Percentiles rank a stretch among this genome's conserved stretches.
Evolutionary conservation across 1,140 invertebrate genomes (phyloP).

Genomic region (Eupeodes corollae): DNA sequence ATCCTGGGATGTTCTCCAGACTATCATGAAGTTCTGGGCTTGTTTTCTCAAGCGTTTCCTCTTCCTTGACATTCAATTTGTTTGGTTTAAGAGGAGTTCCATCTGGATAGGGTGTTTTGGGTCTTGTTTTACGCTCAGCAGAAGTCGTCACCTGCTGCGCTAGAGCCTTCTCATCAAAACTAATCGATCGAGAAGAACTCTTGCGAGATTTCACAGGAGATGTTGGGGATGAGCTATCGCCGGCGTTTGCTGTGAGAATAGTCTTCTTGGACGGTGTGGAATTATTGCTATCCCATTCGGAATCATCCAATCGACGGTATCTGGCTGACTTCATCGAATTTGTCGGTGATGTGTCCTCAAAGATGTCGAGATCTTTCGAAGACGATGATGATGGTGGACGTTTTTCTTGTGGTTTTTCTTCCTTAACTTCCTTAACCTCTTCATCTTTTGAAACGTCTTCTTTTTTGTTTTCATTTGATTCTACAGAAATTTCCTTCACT

Average conservation of each 20-base stretch:
- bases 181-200: too few species aligned
- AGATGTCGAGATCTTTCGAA: conserved; percentile 2
- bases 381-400: not conserved
- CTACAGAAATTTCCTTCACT: too few species aligned
- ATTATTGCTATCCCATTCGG: too few species aligned
- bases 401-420: not conserved
- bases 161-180: too few species aligned
- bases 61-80: not conserved
- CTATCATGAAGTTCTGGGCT: conserved; percentile 25
- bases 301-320: conserved; percentile 1
- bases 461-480: conserved; percentile 5
- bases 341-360: conserved; percentile 12
- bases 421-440: not conserved
- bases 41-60: conserved; percentile 24
- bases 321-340: conserved; percentile 12
- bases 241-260: too few species aligned
- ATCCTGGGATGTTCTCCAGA: conserved; percentile 19
- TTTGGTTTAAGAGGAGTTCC: too few species aligned
- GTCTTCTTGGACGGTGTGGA: too few species aligned
- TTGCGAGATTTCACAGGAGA: too few species aligned
- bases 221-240: too few species aligned
- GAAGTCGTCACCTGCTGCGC: too few species aligned
- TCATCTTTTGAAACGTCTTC: conserved; percentile 2
- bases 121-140: too few species aligned
- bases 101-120: too few species aligned